Conservation (phyloP, 2,113 vertebrate genomes). For the Atrichornis clamosus region DNA sequence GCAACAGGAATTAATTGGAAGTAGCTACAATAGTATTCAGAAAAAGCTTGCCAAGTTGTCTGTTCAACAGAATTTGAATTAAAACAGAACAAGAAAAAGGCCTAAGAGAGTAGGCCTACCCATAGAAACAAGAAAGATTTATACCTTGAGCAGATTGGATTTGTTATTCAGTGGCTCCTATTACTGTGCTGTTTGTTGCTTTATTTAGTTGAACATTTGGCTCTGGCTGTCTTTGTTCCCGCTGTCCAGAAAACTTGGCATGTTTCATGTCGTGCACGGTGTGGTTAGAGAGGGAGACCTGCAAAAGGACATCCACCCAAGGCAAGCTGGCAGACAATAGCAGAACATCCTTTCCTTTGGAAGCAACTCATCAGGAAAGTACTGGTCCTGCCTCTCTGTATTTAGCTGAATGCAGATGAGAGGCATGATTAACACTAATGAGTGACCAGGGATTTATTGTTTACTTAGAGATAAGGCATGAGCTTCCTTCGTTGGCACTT, state of each 20-base stretch:
- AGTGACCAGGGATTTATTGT: slow-evolving; percentile 77
- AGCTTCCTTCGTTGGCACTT: slow-evolving; percentile 69
- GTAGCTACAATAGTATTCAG: background rate
- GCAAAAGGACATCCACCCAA: slow-evolving; percentile 27
- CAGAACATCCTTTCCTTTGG: slow-evolving; percentile 62
- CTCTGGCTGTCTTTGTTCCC: slow-evolving; percentile 4
- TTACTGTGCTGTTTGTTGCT: slow-evolving; percentile 9
- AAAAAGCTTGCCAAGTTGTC: background rate
- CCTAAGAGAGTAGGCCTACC: background rate
- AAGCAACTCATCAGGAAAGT: slow-evolving; percentile 18
- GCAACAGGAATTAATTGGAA: background rate
- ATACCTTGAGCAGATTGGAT: background rate
- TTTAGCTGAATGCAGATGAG: slow-evolving; percentile 77
- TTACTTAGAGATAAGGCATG: slow-evolving; percentile 74
- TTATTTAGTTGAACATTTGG: slow-evolving; percentile 19
- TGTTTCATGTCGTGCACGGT: background rate
- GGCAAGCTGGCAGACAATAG: slow-evolving; percentile 20
- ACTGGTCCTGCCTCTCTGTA: slow-evolving; percentile 53
- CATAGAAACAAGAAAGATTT: background rate
- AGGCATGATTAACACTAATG: slow-evolving; percentile 76
- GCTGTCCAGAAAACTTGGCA: background rate
- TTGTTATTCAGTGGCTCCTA: background rate
- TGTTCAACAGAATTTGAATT: background rate
- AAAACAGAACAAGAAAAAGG: background rate
- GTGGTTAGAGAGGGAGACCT: background rate